These are phyloP conservation scores for Cataglyphis rosenhaueri DNA, from an alignment of 2,888 invertebrate species.

Conservation along the genomic window DNA sequence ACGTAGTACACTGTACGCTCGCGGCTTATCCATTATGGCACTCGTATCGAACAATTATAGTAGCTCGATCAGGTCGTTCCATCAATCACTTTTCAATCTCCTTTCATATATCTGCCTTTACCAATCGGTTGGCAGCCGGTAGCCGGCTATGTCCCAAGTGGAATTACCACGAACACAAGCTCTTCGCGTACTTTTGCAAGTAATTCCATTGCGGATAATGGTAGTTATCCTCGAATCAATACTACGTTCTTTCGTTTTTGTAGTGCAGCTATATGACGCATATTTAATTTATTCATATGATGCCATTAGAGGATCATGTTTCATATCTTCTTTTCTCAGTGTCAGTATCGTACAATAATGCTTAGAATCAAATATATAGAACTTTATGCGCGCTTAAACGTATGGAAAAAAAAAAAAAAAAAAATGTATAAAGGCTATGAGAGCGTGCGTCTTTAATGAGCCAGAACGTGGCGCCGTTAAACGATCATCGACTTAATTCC, in stretches of 20 bases:
- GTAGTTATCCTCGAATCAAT: constrained; percentile 15
- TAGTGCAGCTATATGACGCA: neutral
- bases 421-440: neutral
- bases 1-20: constrained; percentile 2
- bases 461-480: constrained; percentile 42
- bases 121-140: constrained; percentile 22
- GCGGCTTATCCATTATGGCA: constrained; percentile 51
- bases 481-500: constrained; percentile 36
- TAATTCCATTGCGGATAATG: constrained; percentile 2
- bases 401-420: constrained; percentile 16
- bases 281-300: constrained; percentile 9
- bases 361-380: neutral
- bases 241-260: neutral
- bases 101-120: constrained; percentile 37
- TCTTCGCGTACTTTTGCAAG: constrained; percentile 32
- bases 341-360: neutral
- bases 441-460: constrained; percentile 31
- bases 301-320: neutral
- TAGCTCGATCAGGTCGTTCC: constrained; percentile 41
- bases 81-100: constrained; percentile 57
- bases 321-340: neutral
- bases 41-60: constrained; percentile 45
- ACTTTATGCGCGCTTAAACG: constrained; percentile 20
- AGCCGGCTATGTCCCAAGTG: constrained; percentile 27
- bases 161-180: constrained; percentile 19